Conservation (phyloP, 2,888 invertebrate species). For the Biston betularia region DNA sequence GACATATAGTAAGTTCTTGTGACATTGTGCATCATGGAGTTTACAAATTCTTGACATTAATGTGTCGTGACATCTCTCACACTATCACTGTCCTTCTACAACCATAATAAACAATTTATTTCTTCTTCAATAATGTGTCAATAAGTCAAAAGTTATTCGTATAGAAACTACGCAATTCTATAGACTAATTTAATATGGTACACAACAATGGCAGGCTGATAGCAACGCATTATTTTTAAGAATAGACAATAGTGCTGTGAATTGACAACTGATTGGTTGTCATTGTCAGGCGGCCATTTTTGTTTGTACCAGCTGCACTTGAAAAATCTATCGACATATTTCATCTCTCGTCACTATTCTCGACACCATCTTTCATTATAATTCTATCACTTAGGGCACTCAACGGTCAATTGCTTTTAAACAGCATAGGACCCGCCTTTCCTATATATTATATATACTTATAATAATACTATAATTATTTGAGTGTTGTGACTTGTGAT, state of each 20-base stretch:
- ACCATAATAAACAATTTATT: background rate
- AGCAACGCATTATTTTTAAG: background rate
- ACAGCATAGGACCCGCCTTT: conserved; percentile 21
- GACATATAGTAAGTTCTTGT: background rate
- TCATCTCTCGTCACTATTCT: conserved; percentile 6
- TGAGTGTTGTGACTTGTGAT: conserved; percentile 61
- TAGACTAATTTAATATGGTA: conserved; percentile 13
- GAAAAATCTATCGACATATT: conserved; percentile 3
- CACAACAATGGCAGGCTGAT: conserved; percentile 4
- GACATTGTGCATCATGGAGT: background rate
- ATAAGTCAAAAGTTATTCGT: conserved; percentile 4
- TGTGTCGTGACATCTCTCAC: background rate
- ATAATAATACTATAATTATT: conserved; percentile 9
- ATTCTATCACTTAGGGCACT: conserved; percentile 22
- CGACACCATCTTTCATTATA: conserved; percentile 16
- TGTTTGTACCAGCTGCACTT: conserved; percentile 2
- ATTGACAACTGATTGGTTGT: background rate
- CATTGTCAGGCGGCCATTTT: conserved; percentile 5
- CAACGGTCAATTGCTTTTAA: conserved; percentile 17
- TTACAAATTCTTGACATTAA: background rate
- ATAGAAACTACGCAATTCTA: conserved; percentile 5
- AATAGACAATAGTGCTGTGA: background rate
- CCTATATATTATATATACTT: conserved; percentile 14
- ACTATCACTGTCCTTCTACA: background rate
- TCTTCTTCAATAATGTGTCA: conserved; percentile 3